Evolutionary conservation across 2,888 invertebrate species (phyloP), one percentile per base, ranked within the genome.

Genomic region (Chaetogeoica ovagalla): DNA sequence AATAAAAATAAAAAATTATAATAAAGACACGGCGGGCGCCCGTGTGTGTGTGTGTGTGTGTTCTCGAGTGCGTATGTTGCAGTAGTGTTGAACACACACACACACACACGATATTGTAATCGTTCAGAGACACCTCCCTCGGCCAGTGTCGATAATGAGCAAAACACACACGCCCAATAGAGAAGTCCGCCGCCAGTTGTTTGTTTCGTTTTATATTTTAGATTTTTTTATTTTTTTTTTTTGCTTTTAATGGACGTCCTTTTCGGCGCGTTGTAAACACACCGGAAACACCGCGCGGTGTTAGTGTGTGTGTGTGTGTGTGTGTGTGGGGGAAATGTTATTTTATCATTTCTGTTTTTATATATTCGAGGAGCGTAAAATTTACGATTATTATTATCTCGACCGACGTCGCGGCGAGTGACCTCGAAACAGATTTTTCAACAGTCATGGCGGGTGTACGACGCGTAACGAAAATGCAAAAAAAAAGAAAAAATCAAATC

Each of bases 381-480:
- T 77, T 77, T 77, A 77, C 52, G 77, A 77, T 77, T 77, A 77
- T 77, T 77, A 77, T 77, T 77, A 70, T 77, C 77, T 77, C 69
- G 69, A 60, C 68, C 60, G 48, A 30, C 30, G 30, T 4, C 30
- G 2, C n/a, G n/a, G n/a, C n/a, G n/a, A n/a, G 21, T 13, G 21
- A 3, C 7, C 43, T 43, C 11, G 43, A 43, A 7, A 43, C 6
- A n/a, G 43, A 43, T 43, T 7, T 7, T 43, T 43, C 1, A 43
- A 43, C 6, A 43, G 43, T 43, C 2, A 6, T 43, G 6, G 43
- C 43, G 7, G 11, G 11, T 43, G 11, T 11, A 11, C 9, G 43
- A 11, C 9, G 43, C 43, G 43, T 9, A 43, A 39, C n/a, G n/a
- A n/a, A n/a, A n/a, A n/a, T n/a, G n/a, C n/a, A n/a, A n/a, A n/a